These are phyloP conservation scores for Ormia ochracea DNA, from an alignment of 2,888 invertebrate genomes.

Conservation along the genomic window DNA sequence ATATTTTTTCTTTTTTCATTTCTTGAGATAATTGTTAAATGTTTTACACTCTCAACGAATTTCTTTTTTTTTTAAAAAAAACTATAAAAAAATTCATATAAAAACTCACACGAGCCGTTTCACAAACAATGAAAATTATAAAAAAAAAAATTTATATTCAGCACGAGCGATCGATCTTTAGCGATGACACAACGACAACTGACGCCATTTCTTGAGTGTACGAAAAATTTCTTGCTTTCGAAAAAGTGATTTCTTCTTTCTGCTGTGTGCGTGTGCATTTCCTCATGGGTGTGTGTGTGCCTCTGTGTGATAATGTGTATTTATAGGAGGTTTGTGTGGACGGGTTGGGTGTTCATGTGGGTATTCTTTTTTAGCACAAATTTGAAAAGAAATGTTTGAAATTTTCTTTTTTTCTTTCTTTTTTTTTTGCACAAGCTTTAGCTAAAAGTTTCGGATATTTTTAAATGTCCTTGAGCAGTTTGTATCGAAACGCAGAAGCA, in stretches of 20 bases:
- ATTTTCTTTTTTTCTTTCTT: background rate
- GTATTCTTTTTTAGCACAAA: conserved; percentile 6
- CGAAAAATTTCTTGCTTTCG: conserved; percentile 31
- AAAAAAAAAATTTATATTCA: conserved; percentile 33
- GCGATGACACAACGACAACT: conserved; percentile 62
- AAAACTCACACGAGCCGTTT: conserved; percentile 44
- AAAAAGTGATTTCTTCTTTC: background rate
- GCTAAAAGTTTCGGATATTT: conserved; percentile 72
- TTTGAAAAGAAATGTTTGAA: conserved; percentile 32
- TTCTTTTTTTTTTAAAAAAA: background rate
- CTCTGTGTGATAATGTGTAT: too few species aligned
- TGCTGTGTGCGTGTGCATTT: background rate
- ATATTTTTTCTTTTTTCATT: background rate
- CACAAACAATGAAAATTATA: conserved; percentile 1
- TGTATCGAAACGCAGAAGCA: conserved; percentile 11
- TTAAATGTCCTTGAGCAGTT: conserved; percentile 74
- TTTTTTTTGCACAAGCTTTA: conserved; percentile 59
- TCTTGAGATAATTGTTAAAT: background rate
- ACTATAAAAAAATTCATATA: background rate
- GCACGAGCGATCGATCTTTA: conserved; percentile 46
- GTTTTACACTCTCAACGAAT: conserved; percentile 10
- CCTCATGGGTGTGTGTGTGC: too few species aligned
- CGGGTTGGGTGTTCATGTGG: background rate
- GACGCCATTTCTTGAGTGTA: conserved; percentile 58
- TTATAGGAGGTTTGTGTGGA: background rate